Evolutionary conservation across 2,113 vertebrate species (phyloP), one percentile per base, ranked within the genome.

Genomic region (Platichthys flesus): DNA sequence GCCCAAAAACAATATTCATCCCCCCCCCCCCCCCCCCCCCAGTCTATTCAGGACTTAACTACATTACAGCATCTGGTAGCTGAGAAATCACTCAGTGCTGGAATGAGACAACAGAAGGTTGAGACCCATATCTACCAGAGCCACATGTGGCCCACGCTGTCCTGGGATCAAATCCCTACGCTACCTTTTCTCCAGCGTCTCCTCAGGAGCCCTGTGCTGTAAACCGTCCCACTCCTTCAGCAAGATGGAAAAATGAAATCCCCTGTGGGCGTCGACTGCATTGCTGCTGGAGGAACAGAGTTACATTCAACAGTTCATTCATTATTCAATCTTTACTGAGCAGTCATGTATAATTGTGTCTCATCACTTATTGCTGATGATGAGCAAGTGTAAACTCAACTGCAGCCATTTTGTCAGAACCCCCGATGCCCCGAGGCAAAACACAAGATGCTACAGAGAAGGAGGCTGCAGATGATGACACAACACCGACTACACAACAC

Each of bases 341-440:
- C 62, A 74, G 58, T 76, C 72, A 6, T 64, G 37, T 76, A 35
- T 76, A 71, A 76, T 51, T 71, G 49, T 26, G 61, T 77, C 72
- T 72, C 59, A 61, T 88, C 56, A 70, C 35, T 83, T 74, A 75
- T 74, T 78, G 74, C 76, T 71, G 73, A 73, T 61, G 71, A 81
- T 67, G 64, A 58, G 65, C 60, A 23, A 71, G 58, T 52, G 42
- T 65, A 65, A 74, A 87, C 49, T 84, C 61, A 7, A 24, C 57
- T 64, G 35, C 5, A 31, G 31, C 6, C 6, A 7, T 7, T 31
- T 7, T 31, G 31, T 31, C 56, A 49, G 31, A 59, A 60, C 55
- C 31, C 47, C 45, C 31, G 5, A 70, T n/a, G 67, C 70, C 70
- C 65, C 1, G 45, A 75, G 82, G 71, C n/a, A 60, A 78, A 71